Evolutionary conservation across 2,113 vertebrate genomes (phyloP).

Genomic region (Fukomys damarensis): DNA sequence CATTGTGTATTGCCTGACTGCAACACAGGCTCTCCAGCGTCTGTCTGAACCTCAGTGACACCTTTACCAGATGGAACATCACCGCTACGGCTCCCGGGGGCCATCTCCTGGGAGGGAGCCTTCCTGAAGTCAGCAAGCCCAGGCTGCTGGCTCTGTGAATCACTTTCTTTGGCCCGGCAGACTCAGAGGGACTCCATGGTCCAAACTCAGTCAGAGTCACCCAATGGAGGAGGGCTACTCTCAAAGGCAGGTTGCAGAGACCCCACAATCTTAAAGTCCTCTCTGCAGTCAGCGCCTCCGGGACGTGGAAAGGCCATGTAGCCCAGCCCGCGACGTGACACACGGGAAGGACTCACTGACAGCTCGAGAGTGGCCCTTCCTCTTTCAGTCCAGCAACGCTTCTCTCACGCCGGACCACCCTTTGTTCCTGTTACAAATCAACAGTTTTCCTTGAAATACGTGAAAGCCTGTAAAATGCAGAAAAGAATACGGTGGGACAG

Average conservation of each 20-base stretch:
- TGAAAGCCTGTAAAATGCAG: neutral
- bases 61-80: neutral
- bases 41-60: neutral
- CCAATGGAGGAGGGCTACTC: neutral
- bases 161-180: no score
- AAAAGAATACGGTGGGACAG: neutral
- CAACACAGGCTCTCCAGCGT: neutral
- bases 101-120: neutral
- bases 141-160: neutral
- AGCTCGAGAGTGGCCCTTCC: neutral
- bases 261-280: neutral
- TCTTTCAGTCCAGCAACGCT: neutral
- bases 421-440: neutral
- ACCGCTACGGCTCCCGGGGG: neutral
- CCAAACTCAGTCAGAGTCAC: neutral
- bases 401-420: accelerated
- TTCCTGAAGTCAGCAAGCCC: no score
- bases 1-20: no score
- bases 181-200: no score
- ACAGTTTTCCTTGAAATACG: neutral
- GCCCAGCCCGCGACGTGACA: neutral
- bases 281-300: no score
- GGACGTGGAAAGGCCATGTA: neutral
- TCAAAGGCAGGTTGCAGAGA: no score
- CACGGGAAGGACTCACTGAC: neutral